Evolutionary conservation across 2,888 invertebrate species (phyloP).

Genomic region (Campoplex capitator): DNA sequence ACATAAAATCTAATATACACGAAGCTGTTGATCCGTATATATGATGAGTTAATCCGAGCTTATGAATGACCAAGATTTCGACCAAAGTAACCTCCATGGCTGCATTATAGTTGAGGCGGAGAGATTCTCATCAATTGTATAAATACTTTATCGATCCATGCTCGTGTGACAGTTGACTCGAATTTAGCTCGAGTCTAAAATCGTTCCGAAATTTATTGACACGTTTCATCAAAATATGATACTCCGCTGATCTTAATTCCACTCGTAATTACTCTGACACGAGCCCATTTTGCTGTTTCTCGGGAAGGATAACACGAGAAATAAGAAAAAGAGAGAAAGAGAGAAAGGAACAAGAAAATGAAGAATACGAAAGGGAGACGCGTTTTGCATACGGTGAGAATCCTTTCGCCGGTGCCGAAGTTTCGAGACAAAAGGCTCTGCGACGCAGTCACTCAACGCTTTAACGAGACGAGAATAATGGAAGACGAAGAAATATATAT

Average conservation of each 20-base stretch:
- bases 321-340: not conserved
- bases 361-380: conserved; percentile 68
- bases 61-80: conserved; percentile 29
- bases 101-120: not conserved
- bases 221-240: too few species aligned
- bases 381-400: conserved; percentile 76
- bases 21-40: not conserved
- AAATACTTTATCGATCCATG: not conserved
- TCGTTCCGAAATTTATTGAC: too few species aligned
- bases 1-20: not conserved
- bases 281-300: not conserved
- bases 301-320: not conserved
- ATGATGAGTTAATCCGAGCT: conserved; percentile 20
- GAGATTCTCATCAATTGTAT: not conserved
- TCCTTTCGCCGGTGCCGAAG: conserved; percentile 71
- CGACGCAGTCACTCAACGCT: conserved; percentile 63
- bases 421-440: conserved; percentile 63
- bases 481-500: conserved; percentile 22
- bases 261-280: not conserved
- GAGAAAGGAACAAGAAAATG: conserved; percentile 1
- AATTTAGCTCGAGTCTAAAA: too few species aligned
- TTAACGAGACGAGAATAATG: conserved; percentile 67
- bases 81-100: not conserved
- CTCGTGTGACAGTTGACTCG: too few species aligned
- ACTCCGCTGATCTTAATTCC: too few species aligned